These are phyloP conservation scores for Macropis europaea DNA, from an alignment of 2,888 invertebrate genomes.

Conservation along the genomic window DNA sequence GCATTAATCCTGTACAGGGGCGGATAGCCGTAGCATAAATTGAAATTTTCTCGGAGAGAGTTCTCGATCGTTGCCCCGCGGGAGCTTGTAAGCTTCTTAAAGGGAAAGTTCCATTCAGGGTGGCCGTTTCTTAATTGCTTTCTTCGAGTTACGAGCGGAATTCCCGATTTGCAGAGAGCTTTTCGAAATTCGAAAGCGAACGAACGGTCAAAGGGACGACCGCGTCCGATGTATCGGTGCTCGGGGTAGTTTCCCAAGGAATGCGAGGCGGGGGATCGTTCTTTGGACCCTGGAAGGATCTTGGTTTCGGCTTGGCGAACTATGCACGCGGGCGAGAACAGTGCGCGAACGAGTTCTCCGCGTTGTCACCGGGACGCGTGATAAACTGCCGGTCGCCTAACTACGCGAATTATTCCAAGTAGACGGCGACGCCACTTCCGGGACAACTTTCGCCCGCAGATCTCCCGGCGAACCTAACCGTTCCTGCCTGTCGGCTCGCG, in stretches of 20 bases:
- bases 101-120: neutral
- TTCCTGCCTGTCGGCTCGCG: too few species aligned
- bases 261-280: neutral
- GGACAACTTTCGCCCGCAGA: conserved; percentile 50
- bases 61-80: neutral
- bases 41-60: neutral
- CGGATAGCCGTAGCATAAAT: neutral
- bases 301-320: conserved; percentile 67
- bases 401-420: conserved; percentile 74
- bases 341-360: conserved; percentile 40
- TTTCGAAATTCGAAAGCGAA: neutral
- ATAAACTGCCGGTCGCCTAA: conserved; percentile 71
- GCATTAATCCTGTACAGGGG: too few species aligned
- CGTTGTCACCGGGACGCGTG: conserved; percentile 65
- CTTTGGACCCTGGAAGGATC: too few species aligned
- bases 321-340: conserved; percentile 53
- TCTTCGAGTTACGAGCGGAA: neutral
- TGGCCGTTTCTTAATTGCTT: neutral
- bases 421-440: conserved; percentile 52
- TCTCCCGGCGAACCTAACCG: conserved; percentile 15
- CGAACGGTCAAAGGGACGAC: neutral
- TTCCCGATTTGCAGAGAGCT: neutral
- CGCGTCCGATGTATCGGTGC: conserved; percentile 4
- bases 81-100: neutral
- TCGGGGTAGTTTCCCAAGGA: conserved; percentile 1